Base-by-base conservation (phyloP, 37 sponge, comb jelly and placozoan species). In the Aphrocallistes beatrix region DNA sequence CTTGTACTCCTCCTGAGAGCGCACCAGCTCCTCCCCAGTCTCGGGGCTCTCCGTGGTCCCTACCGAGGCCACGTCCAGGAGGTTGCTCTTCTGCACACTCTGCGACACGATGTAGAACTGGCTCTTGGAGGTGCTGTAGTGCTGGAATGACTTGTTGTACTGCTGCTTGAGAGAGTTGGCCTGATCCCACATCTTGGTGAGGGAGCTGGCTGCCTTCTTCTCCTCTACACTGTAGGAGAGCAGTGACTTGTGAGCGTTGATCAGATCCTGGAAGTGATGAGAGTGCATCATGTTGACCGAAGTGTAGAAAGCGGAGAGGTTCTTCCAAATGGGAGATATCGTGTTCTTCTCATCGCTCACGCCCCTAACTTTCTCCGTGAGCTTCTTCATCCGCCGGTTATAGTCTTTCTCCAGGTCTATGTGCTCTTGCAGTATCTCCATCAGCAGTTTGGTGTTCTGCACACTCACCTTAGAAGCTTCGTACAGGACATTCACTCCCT, bases 61-160 rank as follows among this genome's bases (percentile, higher is more conserved):
- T 3, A 6, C 34, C 17, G 75, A 60, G 28, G 3, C 17, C 8
- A 60, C 21, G 6, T 60, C 75, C 75, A 60, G n/a, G 3, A 25
- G 75, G 75, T 60, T 60, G 34, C 75, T 60, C 75, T 60, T 60
- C 75, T 60, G 75, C 6, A 60, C 8, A 19, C 28, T 32, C 75
- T 60, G 75, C 3, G 75, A 60, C 25, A 13, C 75, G 10, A 60
- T 60, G 75, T 60, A 60, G 21, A 60, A 60, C 75, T 60, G 75
- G n/a, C 75, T 60, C 75, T 60, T 60, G n/a, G 75, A 60, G 75
- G 75, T 60, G 34, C 75, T 60, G 75, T 60, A 60, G 28, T 60
- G 75, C 34, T 60, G 75, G 34, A 60, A 60, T 19, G 75, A 60
- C 75, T 60, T 60, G 75, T 60, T 60, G 75, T 60, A 60, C 32